Conservation (phyloP, 2,113 vertebrate species). For the Nasalis larvatus region DNA sequence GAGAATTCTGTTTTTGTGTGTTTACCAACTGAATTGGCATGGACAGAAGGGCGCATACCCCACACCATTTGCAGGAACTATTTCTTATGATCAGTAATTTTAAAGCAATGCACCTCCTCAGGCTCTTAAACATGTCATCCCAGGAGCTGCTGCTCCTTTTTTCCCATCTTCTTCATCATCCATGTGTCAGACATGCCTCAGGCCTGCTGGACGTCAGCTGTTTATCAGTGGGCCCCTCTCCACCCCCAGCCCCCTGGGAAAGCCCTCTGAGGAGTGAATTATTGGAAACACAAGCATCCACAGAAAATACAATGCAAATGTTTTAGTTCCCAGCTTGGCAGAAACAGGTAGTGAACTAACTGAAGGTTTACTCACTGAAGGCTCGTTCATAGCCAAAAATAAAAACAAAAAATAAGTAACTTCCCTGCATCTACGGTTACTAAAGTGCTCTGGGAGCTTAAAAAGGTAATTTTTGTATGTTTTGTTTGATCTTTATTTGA, state of each 20-base stretch:
- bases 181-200: slow-evolving; percentile 38
- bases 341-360: not conserved
- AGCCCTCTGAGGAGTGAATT: not conserved
- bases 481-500: not conserved
- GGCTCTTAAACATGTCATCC: slow-evolving; percentile 56
- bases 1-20: slow-evolving; percentile 32
- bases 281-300: not conserved
- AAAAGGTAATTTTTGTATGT: not conserved
- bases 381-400: not conserved
- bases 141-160: not conserved
- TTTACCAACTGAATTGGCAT: slow-evolving; percentile 4
- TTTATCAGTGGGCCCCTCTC: not conserved
- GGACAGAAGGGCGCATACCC: not conserved
- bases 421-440: not conserved
- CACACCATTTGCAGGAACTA: not conserved
- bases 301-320: not conserved
- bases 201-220: slow-evolving; percentile 58
- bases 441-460: not conserved
- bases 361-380: not conserved
- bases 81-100: slow-evolving; percentile 61
- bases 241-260: not conserved
- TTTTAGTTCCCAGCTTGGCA: slow-evolving; percentile 12
- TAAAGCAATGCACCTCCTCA: slow-evolving; percentile 12
- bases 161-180: not conserved
- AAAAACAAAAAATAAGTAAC: not conserved